Base-by-base conservation (phyloP, 2,888 invertebrate species). In the Lamproptera curius region DNA sequence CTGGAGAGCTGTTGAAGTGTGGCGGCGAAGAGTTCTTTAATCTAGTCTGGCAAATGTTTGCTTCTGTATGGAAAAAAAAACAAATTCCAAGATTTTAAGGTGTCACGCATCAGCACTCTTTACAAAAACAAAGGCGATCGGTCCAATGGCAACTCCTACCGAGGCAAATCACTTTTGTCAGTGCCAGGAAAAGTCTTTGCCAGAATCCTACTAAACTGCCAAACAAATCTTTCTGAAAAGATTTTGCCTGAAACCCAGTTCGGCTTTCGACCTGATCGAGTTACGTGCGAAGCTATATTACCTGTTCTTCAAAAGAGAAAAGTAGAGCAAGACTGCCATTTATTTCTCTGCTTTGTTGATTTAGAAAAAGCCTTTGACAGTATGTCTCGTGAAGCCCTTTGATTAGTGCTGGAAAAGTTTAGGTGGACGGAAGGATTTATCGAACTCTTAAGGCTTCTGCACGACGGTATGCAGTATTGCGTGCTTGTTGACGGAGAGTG, bases 161-260 rank as follows among this genome's bases (percentile, higher is more conserved):
- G 52, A 8, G 54, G 53, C 14, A 53, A 54, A 6, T 54, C 52
- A 10, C 41, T 53, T 0, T 4, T 11, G n/a, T 33, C n/a, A 11
- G 33, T 10, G 3, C 45, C 52, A 16, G 53, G 55, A 2, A 52
- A 55, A 17, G 28, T 44, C 4, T 51, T 51, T 46, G 50, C 53
- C 28, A 36, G 46, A 31, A 28, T 54, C 5, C 39, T 52, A 8
- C 16, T 49, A 1, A 46, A 46, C 31, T 50, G 52, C 31, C 40
- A 54, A 5, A 31, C 14, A 4, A 0, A 1, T 0, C n/a, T 57
- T 0, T 50, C 56, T 2, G 54, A 56, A 44, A 17, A 23, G 1
- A 50, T 56, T 2, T 16, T 58, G 6, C 57, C 55, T 1, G 53
- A 57, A 42, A 54, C 54, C 6, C 59, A 54, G 37, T 57, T 52